phyloP scores from a whole-genome alignment of 2,113 vertebrate species.

The Puffinus mauretanicus region DNA sequence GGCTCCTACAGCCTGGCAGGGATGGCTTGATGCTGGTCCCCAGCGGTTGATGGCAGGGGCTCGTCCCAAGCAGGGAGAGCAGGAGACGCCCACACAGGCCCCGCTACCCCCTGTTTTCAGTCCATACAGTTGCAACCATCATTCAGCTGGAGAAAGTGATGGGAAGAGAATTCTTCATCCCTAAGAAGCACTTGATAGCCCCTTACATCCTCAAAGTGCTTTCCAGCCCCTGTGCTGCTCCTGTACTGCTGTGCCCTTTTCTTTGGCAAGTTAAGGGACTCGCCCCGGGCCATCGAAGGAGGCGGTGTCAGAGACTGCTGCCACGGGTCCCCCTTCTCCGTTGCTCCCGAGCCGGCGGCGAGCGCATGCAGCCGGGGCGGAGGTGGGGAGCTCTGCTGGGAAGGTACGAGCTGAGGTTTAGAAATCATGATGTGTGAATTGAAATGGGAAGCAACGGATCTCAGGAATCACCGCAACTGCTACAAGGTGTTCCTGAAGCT shows the following conservation, averaged over 20 bases:
- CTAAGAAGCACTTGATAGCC: neutral
- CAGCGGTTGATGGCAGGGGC: neutral
- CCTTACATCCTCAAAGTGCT: neutral
- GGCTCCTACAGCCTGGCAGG: fast-evolving
- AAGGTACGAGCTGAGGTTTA: slow-evolving; percentile 59
- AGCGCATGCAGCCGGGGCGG: neutral
- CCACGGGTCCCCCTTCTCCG: neutral
- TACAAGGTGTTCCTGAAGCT: slow-evolving; percentile 70
- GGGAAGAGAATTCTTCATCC: neutral
- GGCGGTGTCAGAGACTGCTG: neutral
- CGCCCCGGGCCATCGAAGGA: fast-evolving
- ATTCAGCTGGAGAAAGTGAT: neutral
- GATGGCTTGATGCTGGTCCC: neutral
- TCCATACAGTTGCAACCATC: neutral
- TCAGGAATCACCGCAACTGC: slow-evolving; percentile 52
- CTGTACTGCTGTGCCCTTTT: neutral
- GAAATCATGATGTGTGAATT: slow-evolving; percentile 71
- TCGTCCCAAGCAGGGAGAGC: neutral
- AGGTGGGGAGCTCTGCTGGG: slow-evolving; percentile 21
- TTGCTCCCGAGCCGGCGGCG: neutral
- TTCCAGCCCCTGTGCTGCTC: neutral
- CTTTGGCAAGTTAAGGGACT: neutral
- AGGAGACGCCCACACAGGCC: neutral
- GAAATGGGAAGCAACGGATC: slow-evolving; percentile 68
- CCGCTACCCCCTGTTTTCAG: fast-evolving